Evolutionary conservation across 2,888 invertebrate genomes (phyloP).

Genomic region (Minunthozetes semirufus): DNA sequence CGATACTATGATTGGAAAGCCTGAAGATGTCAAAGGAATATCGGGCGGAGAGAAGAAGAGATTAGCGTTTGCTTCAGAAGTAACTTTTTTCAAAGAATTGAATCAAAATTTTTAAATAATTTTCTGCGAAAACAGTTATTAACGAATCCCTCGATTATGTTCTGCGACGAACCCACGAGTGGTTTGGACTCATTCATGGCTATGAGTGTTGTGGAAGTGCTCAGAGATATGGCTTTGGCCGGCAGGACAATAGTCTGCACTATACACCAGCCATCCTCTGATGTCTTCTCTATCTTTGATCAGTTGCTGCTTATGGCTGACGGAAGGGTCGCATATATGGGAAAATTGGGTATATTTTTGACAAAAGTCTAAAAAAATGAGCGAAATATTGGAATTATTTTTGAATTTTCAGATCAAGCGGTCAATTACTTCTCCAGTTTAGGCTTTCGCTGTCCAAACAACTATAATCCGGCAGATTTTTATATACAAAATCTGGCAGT

Average conservation of each 20-base stretch:
- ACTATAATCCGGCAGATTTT: conserved; percentile 54
- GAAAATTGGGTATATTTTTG: conserved; percentile 46
- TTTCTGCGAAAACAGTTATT: conserved; percentile 59
- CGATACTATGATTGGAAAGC: conserved; percentile 79
- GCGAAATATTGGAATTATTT: neutral
- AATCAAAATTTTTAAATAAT: conserved; percentile 15
- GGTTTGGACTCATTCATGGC: conserved; percentile 97
- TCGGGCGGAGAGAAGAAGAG: conserved; percentile 95
- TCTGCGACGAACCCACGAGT: conserved; percentile 96
- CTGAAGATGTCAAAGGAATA: conserved; percentile 79
- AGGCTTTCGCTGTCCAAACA: conserved; percentile 49
- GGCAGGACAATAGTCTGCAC: conserved; percentile 54
- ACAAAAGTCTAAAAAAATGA: neutral
- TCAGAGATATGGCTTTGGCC: conserved; percentile 48
- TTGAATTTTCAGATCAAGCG: conserved; percentile 44
- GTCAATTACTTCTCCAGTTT: conserved; percentile 48
- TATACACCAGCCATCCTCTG: conserved; percentile 55
- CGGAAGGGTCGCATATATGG: conserved; percentile 54
- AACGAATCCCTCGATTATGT: conserved; percentile 87
- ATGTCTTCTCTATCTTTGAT: conserved; percentile 53
- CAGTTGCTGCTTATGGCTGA: conserved; percentile 53
- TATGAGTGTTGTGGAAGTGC: conserved; percentile 75
- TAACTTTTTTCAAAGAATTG: too few species aligned
- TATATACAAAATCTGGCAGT: conserved; percentile 53
- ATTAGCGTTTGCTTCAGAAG: conserved; percentile 92